phyloP scores from a whole-genome alignment of 2,888 invertebrate genomes.

The Branchellion lobata region DNA sequence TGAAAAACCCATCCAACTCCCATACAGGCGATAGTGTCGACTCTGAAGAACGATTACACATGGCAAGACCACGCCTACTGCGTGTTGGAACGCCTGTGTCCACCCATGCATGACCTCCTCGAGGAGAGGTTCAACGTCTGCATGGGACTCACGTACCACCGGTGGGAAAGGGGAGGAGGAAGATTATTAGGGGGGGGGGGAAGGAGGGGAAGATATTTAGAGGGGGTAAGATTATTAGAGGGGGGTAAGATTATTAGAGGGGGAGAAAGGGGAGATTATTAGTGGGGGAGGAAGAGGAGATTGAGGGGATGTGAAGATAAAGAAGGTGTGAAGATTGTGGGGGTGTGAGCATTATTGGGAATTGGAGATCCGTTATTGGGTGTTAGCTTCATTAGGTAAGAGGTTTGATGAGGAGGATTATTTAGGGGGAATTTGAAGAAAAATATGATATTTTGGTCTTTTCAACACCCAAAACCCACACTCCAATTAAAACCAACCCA shows the following conservation, averaged over 20 bases:
- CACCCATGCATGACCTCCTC: slow-evolving; percentile 76
- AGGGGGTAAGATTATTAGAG: not conserved
- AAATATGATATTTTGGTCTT: no score
- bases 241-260: not conserved
- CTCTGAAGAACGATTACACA: slow-evolving; percentile 70
- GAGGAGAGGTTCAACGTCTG: slow-evolving; percentile 83
- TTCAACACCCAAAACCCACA: no score
- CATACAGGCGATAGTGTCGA: not conserved
- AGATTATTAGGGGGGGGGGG: not conserved
- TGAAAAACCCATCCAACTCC: no score
- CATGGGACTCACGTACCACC: slow-evolving; percentile 76
- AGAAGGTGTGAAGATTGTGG: no score
- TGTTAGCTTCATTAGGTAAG: no score
- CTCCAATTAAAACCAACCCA: no score
- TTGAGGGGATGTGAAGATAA: not conserved
- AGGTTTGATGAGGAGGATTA: no score
- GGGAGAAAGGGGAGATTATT: not conserved
- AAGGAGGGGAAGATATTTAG: not conserved
- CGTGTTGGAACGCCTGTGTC: slow-evolving; percentile 78
- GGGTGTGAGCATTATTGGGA: no score
- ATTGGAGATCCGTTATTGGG: no score
- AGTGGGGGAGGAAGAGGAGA: not conserved
- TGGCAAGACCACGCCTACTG: slow-evolving; percentile 88
- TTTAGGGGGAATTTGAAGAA: no score
- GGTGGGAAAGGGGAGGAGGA: slow-evolving; percentile 57